Conservation (phyloP, 2,797 vertebrate genomes). For the Tadarida brasiliensis region DNA sequence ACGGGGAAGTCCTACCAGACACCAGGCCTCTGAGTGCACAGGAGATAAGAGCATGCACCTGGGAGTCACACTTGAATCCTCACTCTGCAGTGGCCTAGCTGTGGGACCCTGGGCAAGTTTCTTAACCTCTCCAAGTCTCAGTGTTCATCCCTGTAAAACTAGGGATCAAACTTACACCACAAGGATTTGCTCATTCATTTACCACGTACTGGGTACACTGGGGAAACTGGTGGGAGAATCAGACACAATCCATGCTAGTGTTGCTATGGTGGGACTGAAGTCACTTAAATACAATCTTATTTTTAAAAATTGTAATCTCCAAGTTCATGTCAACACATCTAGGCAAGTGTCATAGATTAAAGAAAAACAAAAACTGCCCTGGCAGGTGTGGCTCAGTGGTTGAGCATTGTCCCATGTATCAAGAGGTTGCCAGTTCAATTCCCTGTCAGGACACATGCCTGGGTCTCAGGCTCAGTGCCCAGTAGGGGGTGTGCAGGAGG, state of each 20-base stretch:
- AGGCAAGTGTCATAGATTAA: neutral
- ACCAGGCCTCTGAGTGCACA: neutral
- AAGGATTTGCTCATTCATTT: neutral
- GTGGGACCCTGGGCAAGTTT: neutral
- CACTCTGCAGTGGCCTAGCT: neutral
- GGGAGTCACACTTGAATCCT: neutral
- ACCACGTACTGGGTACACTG: neutral
- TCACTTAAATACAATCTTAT: neutral
- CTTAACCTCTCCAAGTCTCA: slow-evolving; percentile 5
- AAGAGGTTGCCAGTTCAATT: neutral
- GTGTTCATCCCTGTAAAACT: neutral
- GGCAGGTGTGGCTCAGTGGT: neutral
- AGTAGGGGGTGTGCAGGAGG: neutral
- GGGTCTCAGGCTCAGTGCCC: neutral
- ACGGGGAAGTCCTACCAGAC: neutral
- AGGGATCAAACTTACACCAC: neutral
- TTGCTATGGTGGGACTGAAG: neutral
- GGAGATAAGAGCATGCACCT: neutral
- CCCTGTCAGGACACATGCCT: neutral
- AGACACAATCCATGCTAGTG: neutral
- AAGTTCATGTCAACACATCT: slow-evolving; percentile 16
- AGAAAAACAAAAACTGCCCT: neutral
- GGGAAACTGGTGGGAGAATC: neutral
- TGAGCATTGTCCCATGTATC: neutral
- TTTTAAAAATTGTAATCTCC: slow-evolving; percentile 12